Percentiles rank a stretch among this genome's conserved stretches.
These are phyloP conservation scores for Hucho hucho DNA, from an alignment of 2,113 vertebrate species.

Conservation along the genomic window DNA sequence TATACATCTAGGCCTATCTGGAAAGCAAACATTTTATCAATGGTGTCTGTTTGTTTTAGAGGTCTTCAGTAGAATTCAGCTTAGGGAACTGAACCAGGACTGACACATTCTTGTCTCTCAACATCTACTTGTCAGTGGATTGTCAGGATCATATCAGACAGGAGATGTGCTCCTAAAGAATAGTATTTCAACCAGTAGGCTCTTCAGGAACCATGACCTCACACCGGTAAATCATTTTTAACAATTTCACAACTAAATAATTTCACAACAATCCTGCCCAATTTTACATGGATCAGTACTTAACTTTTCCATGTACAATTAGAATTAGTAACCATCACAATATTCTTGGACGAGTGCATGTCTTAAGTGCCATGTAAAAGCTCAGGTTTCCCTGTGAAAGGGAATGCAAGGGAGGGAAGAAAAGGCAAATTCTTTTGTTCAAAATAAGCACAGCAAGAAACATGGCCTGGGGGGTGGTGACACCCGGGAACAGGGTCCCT, in stretches of 20 bases:
- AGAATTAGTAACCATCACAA: not conserved
- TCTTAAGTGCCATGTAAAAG: conserved; percentile 59
- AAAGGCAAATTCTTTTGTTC: conserved; percentile 76
- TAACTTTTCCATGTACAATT: not conserved
- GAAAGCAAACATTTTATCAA: not conserved
- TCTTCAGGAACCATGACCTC: not conserved
- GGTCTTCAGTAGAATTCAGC: not conserved
- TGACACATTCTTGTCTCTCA: conserved; percentile 12
- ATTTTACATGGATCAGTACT: not conserved
- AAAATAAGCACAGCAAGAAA: conserved; percentile 77
- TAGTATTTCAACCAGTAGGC: not conserved
- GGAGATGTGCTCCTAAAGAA: not conserved
- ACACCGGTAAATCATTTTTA: not conserved
- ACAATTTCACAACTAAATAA: not conserved
- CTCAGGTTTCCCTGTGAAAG: conserved; percentile 45
- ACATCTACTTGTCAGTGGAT: conserved; percentile 9
- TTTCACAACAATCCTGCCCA: not conserved
- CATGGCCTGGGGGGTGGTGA: conserved; percentile 74
- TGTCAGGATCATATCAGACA: conserved; percentile 4
- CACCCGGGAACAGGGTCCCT: conserved; percentile 72
- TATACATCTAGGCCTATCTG: not conserved
- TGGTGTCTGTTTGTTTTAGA: conserved; percentile 2
- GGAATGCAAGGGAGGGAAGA: conserved; percentile 20
- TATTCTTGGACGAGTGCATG: conserved; percentile 30
- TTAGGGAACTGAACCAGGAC: conserved; percentile 5